Conservation (phyloP, 2,888 invertebrate genomes). For the Polietes domitor region DNA sequence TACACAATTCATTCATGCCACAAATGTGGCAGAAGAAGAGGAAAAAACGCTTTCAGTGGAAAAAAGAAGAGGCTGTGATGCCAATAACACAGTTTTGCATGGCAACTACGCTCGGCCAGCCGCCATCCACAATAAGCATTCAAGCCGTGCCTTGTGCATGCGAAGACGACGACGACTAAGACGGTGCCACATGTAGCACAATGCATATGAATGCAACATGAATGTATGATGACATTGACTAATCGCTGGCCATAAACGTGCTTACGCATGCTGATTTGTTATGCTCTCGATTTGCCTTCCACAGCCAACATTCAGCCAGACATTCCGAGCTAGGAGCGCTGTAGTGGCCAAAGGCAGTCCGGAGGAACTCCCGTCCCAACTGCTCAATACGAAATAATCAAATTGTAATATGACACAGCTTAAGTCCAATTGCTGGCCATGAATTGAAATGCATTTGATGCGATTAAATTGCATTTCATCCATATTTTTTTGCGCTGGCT, state of each 20-base stretch:
- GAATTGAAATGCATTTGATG: conserved; percentile 37
- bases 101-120: conserved; percentile 17
- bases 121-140: conserved; percentile 28
- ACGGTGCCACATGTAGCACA: conserved; percentile 10
- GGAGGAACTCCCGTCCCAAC: background rate
- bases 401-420: conserved; percentile 39
- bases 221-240: conserved; percentile 70
- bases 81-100: conserved; percentile 47
- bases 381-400: conserved; percentile 8
- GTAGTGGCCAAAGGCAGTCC: background rate
- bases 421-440: conserved; percentile 28
- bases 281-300: conserved; percentile 65
- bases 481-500: conserved; percentile 6
- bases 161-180: no score
- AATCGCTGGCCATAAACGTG: conserved; percentile 70
- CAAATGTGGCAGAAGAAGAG: conserved; percentile 29
- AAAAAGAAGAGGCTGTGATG: conserved; percentile 48
- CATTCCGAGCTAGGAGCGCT: background rate
- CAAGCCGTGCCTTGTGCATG: background rate
- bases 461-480: conserved; percentile 40
- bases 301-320: background rate
- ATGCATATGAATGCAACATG: conserved; percentile 56
- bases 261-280: conserved; percentile 70
- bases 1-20: conserved; percentile 60
- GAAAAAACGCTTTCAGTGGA: background rate